Percentiles rank a stretch among this genome's conserved stretches.
Evolutionary conservation across 2,888 invertebrate species (phyloP).

Genomic region (Oxyscelio sp.): DNA sequence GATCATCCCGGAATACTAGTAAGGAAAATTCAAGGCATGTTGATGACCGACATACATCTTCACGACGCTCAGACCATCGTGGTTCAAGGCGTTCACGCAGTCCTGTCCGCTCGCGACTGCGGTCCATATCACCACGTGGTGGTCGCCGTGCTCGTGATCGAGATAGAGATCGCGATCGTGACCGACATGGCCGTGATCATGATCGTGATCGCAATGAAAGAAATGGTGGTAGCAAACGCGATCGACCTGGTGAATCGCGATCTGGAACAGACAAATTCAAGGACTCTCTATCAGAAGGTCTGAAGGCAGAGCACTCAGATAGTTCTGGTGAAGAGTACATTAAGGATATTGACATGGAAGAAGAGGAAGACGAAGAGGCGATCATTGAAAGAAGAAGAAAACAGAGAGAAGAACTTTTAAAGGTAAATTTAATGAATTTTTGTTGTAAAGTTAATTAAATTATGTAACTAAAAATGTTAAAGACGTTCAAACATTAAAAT

Average conservation of each 20-base stretch:
- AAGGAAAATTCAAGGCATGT: slow-evolving; percentile 82
- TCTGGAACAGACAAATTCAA: slow-evolving; percentile 89
- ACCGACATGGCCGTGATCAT: slow-evolving; percentile 82
- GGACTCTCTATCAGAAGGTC: slow-evolving; percentile 94
- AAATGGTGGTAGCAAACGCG: slow-evolving; percentile 87
- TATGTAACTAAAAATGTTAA: no score
- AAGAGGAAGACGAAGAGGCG: slow-evolving; percentile 97
- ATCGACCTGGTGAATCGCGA: slow-evolving; percentile 62
- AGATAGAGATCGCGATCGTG: slow-evolving; percentile 50
- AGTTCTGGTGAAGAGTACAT: slow-evolving; percentile 93
- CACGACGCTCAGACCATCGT: slow-evolving; percentile 83
- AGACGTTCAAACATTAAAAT: no score
- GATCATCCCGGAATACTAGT: slow-evolving; percentile 82
- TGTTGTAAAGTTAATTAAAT: no score
- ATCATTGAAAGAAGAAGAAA: slow-evolving; percentile 96
- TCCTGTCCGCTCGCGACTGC: slow-evolving; percentile 77
- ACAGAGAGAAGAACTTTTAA: slow-evolving; percentile 95
- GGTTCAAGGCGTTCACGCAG: slow-evolving; percentile 86
- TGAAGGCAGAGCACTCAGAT: slow-evolving; percentile 91
- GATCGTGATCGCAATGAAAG: slow-evolving; percentile 87
- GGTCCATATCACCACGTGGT: slow-evolving; percentile 53
- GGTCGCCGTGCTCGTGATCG: slow-evolving; percentile 58
- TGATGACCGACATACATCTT: slow-evolving; percentile 83
- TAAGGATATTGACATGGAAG: slow-evolving; percentile 92
- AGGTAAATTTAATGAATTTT: no score